These are phyloP conservation scores for Gymnothorax javanicus DNA, from an alignment of 2,797 vertebrate species.

Conservation along the genomic window DNA sequence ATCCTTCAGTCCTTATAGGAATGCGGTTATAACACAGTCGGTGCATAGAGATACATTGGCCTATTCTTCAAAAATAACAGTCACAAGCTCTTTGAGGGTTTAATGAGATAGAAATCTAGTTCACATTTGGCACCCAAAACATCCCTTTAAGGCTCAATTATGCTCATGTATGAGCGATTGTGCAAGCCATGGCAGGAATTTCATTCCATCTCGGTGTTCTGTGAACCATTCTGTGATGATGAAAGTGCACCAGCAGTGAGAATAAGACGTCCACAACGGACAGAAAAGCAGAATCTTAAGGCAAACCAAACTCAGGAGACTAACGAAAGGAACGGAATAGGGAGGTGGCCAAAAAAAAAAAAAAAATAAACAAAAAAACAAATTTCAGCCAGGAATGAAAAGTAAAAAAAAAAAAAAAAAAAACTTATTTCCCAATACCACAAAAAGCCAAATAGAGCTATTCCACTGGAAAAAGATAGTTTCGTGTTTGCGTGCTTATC, in stretches of 20 bases:
- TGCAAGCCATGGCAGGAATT: too few relatives aligned
- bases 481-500: neutral
- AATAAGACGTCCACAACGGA: neutral
- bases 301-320: neutral
- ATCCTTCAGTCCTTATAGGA: too few relatives aligned
- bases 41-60: too few relatives aligned
- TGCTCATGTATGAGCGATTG: too few relatives aligned
- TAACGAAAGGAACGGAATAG: neutral
- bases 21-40: too few relatives aligned
- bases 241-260: neutral
- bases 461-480: neutral
- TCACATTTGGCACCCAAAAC: too few relatives aligned
- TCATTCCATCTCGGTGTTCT: neutral
- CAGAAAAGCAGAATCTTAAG: neutral
- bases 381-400: neutral
- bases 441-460: neutral
- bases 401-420: neutral
- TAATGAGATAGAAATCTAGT: too few relatives aligned
- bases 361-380: neutral
- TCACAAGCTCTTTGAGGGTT: too few relatives aligned
- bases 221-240: constrained; percentile 9
- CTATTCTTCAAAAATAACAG: too few relatives aligned
- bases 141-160: too few relatives aligned
- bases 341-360: constrained; percentile 27
- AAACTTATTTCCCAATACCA: neutral